Base-by-base conservation (phyloP, 53 echinoderm and acorn worm species). In the Hippasteria phrygiana region DNA sequence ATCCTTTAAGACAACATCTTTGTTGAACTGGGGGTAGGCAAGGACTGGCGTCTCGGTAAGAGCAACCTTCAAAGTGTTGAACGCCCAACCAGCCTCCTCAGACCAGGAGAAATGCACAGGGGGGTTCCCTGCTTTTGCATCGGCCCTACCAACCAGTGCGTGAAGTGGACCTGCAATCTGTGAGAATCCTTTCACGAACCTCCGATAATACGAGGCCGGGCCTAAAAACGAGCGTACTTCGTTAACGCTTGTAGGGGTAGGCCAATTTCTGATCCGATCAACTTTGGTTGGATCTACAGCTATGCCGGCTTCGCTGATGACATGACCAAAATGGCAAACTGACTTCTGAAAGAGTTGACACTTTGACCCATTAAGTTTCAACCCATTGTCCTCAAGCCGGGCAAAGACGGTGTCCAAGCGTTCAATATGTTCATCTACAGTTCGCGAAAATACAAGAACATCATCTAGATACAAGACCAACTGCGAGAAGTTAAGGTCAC, bases 21-120 rank as follows among this genome's bases (percentile, higher is more conserved):
- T 38, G 64, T 84, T 74, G n/a, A 90, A 90, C 43, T 36, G 41
- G 2, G 90, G 90, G 31, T 90, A 84, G 10, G 62, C 63, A 0
- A 84, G 62, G 2, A 90, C 84, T 2, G 90, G 90, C 0, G 90
- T 47, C 1, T 56, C 35, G 28, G 55, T 70, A 31, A 90, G 43
- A 7, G 34, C 28, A 1, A 24, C 28, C 90, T 90, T 90, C 22
- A 90, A 40, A 3, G 20, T 4, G 4, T 3, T 10, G 75, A 84
- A 90, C 0, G 90, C 84, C 56, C 85, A 35, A 43, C 59, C 46
- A 37, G 70, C 83, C 48, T 82, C 83, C 9, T 81, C 71, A 40
- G 80, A 32, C 90, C 90, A 80, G n/a, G n/a, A n/a, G 10, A 1
- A 88, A 42, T 5, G 26, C 11, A 3, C 17, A 55, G 32, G 29